phyloP scores from a whole-genome alignment of 2,113 vertebrate species.

The Calyptommatus sinebrachiatus region DNA sequence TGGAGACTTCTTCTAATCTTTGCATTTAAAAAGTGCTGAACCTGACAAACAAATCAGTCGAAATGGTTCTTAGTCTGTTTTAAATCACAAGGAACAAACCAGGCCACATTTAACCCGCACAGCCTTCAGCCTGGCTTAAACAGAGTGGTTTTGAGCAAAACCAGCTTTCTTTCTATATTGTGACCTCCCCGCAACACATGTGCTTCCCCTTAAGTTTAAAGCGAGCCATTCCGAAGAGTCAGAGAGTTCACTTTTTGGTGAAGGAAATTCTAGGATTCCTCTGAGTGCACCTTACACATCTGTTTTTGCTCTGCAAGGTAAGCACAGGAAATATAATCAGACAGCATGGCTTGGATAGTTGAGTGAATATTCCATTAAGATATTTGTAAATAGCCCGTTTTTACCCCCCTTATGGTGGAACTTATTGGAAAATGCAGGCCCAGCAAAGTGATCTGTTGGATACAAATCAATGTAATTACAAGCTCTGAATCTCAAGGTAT shows the following conservation, averaged over 20 bases:
- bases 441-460: conserved; percentile 18
- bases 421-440: conserved; percentile 50
- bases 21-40: background rate
- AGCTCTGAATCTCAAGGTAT: background rate
- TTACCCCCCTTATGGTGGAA: conserved; percentile 25
- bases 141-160: background rate
- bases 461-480: conserved; percentile 37
- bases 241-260: background rate
- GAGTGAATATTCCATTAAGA: conserved; percentile 32
- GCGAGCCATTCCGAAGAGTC: background rate
- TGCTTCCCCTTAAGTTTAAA: conserved; percentile 32
- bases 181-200: background rate
- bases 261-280: conserved; percentile 27
- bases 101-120: background rate
- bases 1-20: background rate
- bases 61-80: background rate
- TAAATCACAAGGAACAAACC: background rate
- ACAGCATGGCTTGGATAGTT: conserved; percentile 5
- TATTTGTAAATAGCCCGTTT: conserved; percentile 38
- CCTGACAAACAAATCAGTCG: background rate
- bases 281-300: background rate
- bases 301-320: conserved; percentile 38
- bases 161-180: background rate
- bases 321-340: conserved; percentile 22
- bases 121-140: background rate